Conservation (phyloP, 2,888 invertebrate species). For the Agrotis exclamationis region DNA sequence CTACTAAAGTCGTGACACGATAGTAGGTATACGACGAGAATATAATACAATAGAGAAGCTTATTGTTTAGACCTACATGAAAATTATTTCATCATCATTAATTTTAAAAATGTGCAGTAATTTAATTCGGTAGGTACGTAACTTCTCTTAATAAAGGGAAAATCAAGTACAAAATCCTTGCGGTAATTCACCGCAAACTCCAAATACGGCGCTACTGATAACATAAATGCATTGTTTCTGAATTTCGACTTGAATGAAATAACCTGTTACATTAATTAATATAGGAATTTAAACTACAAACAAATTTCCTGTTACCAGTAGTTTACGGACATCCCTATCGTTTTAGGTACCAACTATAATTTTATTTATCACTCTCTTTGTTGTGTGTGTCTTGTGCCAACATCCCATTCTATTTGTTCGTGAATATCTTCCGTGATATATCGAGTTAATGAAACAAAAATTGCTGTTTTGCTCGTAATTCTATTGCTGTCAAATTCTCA, state of each 20-base stretch:
- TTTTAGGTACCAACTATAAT: slow-evolving; percentile 68
- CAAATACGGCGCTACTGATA: slow-evolving; percentile 4
- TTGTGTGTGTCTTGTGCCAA: slow-evolving; percentile 79
- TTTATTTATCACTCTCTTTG: slow-evolving; percentile 81
- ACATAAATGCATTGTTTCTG: neutral
- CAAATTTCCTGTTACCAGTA: slow-evolving; percentile 6
- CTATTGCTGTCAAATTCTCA: slow-evolving; percentile 65
- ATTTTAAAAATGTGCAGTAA: too few relatives aligned
- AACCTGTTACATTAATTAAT: slow-evolving; percentile 12
- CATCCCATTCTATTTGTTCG: slow-evolving; percentile 78
- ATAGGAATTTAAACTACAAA: slow-evolving; percentile 13
- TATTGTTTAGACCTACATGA: too few relatives aligned
- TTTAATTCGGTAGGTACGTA: too few relatives aligned
- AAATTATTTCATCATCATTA: too few relatives aligned
- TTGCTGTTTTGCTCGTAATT: slow-evolving; percentile 64
- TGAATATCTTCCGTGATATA: slow-evolving; percentile 73
- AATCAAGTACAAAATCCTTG: neutral
- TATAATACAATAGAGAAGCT: too few relatives aligned
- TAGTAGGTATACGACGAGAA: too few relatives aligned
- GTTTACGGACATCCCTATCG: slow-evolving; percentile 59
- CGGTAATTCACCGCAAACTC: neutral
- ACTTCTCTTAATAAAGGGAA: neutral
- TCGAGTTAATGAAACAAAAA: slow-evolving; percentile 72
- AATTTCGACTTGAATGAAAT: neutral
- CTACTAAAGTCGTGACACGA: too few relatives aligned